These are phyloP conservation scores for Mesocricetus auratus DNA, from an alignment of 2,113 vertebrate genomes.

Conservation along the genomic window DNA sequence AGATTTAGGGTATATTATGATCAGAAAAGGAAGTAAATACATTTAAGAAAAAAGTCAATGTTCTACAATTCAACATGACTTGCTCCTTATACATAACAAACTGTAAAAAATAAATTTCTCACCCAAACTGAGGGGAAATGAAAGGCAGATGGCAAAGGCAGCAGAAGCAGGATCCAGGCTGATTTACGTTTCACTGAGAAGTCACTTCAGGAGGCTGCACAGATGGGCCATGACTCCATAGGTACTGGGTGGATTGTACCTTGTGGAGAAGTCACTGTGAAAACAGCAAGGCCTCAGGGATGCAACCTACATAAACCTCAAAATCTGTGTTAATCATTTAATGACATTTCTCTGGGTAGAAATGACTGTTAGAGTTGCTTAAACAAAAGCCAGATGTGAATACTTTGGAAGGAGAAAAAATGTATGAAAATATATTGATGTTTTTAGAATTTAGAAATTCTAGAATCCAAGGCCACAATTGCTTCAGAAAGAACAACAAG, in stretches of 20 bases:
- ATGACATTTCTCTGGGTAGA: conserved; percentile 53
- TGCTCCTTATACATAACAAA: conserved; percentile 38
- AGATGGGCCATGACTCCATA: neutral
- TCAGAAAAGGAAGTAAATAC: conserved; percentile 6
- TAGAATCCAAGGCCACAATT: neutral
- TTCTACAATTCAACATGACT: conserved; percentile 54
- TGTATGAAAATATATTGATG: conserved; percentile 49
- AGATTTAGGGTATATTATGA: conserved; percentile 23
- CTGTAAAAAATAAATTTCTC: conserved; percentile 74
- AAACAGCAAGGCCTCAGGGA: neutral
- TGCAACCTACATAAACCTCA: neutral
- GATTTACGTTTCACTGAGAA: conserved; percentile 32
- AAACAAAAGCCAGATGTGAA: conserved; percentile 47
- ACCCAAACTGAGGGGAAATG: conserved; percentile 63
- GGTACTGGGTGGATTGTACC: neutral
- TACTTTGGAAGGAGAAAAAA: conserved; percentile 7
- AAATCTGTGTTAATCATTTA: conserved; percentile 2
- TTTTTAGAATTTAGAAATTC: conserved; percentile 39
- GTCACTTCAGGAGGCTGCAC: conserved; percentile 12
- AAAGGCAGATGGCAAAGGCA: conserved; percentile 57
- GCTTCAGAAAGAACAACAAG: neutral
- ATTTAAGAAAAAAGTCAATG: neutral
- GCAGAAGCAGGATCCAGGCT: neutral
- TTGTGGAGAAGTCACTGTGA: neutral
- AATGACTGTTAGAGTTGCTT: conserved; percentile 53